phyloP scores from a whole-genome alignment of 2,113 vertebrate genomes.

The Coracopsis vasa region DNA sequence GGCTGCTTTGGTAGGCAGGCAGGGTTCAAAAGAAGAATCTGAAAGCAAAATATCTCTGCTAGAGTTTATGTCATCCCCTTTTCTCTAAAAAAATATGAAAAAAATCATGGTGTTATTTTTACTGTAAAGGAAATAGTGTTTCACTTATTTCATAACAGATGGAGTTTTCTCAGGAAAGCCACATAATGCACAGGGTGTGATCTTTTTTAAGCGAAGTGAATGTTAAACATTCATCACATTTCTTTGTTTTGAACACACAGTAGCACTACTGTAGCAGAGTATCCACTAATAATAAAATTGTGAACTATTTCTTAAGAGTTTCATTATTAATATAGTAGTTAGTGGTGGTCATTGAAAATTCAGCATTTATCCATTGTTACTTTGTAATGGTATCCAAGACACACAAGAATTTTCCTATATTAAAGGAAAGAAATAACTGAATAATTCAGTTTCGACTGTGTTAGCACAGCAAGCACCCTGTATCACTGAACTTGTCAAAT shows the following conservation, averaged over 20 bases:
- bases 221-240: conserved; percentile 44
- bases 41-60: conserved; percentile 26
- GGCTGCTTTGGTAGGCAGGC: conserved; percentile 23
- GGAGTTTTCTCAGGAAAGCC: conserved; percentile 58
- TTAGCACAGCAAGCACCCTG: not conserved
- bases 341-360: conserved; percentile 31
- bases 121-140: conserved; percentile 34
- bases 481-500: not conserved
- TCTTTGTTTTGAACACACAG: conserved; percentile 48
- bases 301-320: conserved; percentile 6
- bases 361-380: conserved; percentile 3
- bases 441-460: conserved; percentile 16
- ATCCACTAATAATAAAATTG: conserved; percentile 32
- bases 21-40: conserved; percentile 44
- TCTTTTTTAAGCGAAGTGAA: conserved; percentile 40
- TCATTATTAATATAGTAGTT: conserved; percentile 22
- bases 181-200: conserved; percentile 54
- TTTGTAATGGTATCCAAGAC: not conserved
- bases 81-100: not conserved
- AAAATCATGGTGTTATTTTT: not conserved
- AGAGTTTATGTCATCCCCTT: conserved; percentile 12
- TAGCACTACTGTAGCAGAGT: conserved; percentile 10
- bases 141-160: conserved; percentile 51
- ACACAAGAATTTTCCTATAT: not conserved
- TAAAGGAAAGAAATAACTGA: conserved; percentile 1